Percentiles rank a stretch among this genome's conserved stretches.
Evolutionary conservation across 2,797 vertebrate species (phyloP).

Genomic region (Erpetoichthys calabaricus): DNA sequence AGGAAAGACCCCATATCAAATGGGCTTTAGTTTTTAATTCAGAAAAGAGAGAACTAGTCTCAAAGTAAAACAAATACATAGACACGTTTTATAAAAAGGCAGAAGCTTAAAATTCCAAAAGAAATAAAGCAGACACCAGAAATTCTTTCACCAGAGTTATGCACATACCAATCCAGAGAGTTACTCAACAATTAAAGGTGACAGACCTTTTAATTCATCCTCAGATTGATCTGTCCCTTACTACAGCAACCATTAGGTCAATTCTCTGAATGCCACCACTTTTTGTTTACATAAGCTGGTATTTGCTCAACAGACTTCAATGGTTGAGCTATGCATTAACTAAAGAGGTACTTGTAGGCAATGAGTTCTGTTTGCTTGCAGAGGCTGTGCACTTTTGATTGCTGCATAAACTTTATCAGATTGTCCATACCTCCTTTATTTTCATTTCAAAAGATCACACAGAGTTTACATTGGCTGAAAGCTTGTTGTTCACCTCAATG

Average conservation of each 20-base stretch:
- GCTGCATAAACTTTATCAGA: background rate
- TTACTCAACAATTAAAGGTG: background rate
- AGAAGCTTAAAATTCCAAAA: too few species aligned
- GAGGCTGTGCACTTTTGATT: background rate
- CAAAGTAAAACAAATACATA: too few species aligned
- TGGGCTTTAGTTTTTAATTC: too few species aligned
- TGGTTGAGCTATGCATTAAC: constrained; percentile 5
- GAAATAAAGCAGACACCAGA: too few species aligned
- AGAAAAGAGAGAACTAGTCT: too few species aligned
- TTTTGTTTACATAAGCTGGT: constrained; percentile 7
- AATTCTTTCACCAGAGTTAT: background rate
- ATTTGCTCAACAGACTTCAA: constrained; percentile 7
- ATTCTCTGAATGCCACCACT: background rate
- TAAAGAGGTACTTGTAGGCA: constrained; percentile 2
- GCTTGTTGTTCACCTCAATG: too few species aligned
- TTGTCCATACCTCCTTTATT: too few species aligned
- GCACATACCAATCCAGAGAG: background rate
- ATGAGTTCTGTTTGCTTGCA: background rate
- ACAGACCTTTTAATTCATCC: background rate
- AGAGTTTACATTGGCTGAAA: too few species aligned
- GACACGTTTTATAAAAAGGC: too few species aligned
- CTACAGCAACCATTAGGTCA: background rate
- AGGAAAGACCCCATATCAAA: too few species aligned
- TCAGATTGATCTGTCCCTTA: background rate
- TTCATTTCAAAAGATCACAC: too few species aligned